Percentiles rank a stretch among this genome's conserved stretches.
These are phyloP conservation scores for Agrotis exclamationis DNA, from an alignment of 2,888 invertebrate genomes.

Conservation along the genomic window DNA sequence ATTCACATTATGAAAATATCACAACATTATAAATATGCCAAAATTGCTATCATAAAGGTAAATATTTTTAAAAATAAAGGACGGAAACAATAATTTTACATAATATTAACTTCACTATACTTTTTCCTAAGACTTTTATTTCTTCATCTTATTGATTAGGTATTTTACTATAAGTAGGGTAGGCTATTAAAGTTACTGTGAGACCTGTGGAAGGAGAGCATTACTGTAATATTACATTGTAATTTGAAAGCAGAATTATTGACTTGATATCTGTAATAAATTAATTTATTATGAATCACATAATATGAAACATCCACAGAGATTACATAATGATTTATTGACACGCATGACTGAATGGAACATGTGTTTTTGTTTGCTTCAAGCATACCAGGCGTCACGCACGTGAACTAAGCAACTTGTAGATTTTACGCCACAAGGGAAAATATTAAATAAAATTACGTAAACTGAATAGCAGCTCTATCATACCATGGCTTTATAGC, in stretches of 20 bases:
- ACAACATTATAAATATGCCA: conserved; percentile 88
- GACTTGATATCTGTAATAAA: background rate
- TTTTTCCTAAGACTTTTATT: conserved; percentile 77
- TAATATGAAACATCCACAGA: background rate
- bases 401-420: conserved; percentile 24
- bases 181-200: conserved; percentile 68
- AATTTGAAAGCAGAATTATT: background rate
- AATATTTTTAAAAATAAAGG: conserved; percentile 86
- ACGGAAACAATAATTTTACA: conserved; percentile 86
- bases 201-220: conserved; percentile 66
- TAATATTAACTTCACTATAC: conserved; percentile 83
- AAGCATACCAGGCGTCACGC: conserved; percentile 10
- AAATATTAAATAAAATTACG: background rate
- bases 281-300: background rate
- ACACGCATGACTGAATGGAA: background rate
- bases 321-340: conserved; percentile 32
- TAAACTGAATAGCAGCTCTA: background rate
- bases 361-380: conserved; percentile 27
- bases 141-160: conserved; percentile 78
- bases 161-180: conserved; percentile 67
- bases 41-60: conserved; percentile 88
- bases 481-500: no score
- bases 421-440: background rate
- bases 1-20: conserved; percentile 88
- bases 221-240: conserved; percentile 11